phyloP scores from a whole-genome alignment of 2,888 invertebrate genomes.

The Salticus scenicus region DNA sequence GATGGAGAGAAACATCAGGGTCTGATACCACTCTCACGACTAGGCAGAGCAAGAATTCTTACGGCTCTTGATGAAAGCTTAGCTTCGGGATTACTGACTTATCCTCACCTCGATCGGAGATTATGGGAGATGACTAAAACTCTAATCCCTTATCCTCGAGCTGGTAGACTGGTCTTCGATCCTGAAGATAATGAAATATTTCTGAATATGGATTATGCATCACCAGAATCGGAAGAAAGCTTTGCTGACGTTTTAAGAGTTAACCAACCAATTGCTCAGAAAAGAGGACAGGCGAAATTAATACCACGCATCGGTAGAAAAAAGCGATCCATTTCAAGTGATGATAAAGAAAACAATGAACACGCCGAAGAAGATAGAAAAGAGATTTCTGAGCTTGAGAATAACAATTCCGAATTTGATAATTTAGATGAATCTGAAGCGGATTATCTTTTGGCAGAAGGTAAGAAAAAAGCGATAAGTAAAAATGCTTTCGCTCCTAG shows the following conservation, averaged over 20 bases:
- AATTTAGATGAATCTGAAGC: constrained; percentile 20
- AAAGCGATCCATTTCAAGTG: constrained; percentile 43
- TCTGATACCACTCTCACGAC: constrained; percentile 52
- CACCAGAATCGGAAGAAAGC: background rate
- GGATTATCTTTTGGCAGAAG: constrained; percentile 17
- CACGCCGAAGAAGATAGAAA: background rate
- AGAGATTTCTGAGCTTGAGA: background rate
- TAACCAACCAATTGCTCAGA: background rate
- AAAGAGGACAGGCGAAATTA: constrained; percentile 25
- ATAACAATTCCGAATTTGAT: background rate
- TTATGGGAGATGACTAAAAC: constrained; percentile 45
- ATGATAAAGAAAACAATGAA: background rate
- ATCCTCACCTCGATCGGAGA: constrained; percentile 41
- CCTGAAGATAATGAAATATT: constrained; percentile 21
- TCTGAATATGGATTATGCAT: constrained; percentile 6
- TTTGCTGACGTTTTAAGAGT: background rate
- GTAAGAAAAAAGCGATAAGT: constrained; percentile 42
- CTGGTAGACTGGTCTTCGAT: constrained; percentile 45
- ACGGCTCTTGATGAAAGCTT: constrained; percentile 24
- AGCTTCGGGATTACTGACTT: constrained; percentile 40
- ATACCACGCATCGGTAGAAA: constrained; percentile 63
- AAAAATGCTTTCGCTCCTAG: constrained; percentile 46
- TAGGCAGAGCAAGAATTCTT: constrained; percentile 38
- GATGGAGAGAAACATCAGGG: constrained; percentile 67
- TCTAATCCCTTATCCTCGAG: constrained; percentile 69